Percentiles rank a stretch among this genome's conserved stretches.
Conservation (phyloP, 2,888 invertebrate genomes). For the Odontocolon sp. region DNA sequence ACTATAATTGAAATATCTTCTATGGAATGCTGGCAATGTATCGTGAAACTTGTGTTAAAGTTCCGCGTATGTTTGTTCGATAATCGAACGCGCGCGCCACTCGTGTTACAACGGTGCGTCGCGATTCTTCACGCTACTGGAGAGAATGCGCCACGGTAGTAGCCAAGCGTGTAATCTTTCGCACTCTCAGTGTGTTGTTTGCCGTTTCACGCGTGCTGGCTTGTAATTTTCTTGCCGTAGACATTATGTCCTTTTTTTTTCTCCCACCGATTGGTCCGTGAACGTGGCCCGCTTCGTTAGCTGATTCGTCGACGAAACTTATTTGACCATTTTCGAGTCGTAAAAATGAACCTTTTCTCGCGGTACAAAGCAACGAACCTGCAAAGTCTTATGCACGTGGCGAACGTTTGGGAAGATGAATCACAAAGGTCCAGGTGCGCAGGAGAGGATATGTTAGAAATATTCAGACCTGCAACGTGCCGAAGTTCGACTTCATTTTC, state of each 20-base stretch:
- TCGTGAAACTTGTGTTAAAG: conserved; percentile 18
- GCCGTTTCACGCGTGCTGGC: conserved; percentile 61
- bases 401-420: neutral
- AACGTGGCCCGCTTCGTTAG: conserved; percentile 3
- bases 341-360: neutral
- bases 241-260: conserved; percentile 16
- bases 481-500: neutral
- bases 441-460: neutral
- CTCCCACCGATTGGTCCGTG: neutral
- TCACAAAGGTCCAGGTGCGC: neutral
- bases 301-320: neutral
- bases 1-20: too few species aligned
- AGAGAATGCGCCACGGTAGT: conserved; percentile 59
- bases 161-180: conserved; percentile 57
- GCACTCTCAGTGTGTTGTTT: conserved; percentile 56
- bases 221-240: conserved; percentile 59
- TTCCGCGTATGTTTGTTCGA: conserved; percentile 52
- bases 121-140: conserved; percentile 58
- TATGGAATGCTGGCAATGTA: neutral
- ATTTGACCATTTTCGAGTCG: neutral
- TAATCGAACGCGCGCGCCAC: conserved; percentile 49
- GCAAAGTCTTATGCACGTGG: neutral
- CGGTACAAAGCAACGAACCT: neutral
- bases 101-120: conserved; percentile 57
- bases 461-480: neutral